phyloP scores from a whole-genome alignment of 2,888 invertebrate genomes.

The Athripsodes cinereus region DNA sequence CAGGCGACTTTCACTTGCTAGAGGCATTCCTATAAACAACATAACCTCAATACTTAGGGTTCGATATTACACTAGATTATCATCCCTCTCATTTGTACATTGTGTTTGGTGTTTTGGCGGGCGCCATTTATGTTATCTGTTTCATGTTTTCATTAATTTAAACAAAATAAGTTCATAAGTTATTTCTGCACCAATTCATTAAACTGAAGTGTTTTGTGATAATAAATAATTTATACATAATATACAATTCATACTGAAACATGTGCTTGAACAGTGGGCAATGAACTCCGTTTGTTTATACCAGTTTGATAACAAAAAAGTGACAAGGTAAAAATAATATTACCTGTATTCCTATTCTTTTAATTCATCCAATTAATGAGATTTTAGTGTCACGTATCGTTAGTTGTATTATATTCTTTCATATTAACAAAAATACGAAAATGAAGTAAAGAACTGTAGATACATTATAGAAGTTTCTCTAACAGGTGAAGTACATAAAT shows the following conservation, averaged over 20 bases:
- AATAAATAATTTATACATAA: neutral
- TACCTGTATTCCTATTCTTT: too few relatives aligned
- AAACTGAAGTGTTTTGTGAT: too few relatives aligned
- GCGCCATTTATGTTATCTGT: constrained; percentile 17
- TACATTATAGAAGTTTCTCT: too few relatives aligned
- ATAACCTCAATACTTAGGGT: constrained; percentile 17
- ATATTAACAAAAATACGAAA: too few relatives aligned
- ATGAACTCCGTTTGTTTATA: constrained; percentile 12
- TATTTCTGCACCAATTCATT: too few relatives aligned
- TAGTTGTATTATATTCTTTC: too few relatives aligned
- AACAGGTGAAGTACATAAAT: too few relatives aligned
- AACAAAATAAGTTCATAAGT: too few relatives aligned
- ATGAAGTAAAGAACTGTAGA: too few relatives aligned
- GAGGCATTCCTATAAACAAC: constrained; percentile 8
- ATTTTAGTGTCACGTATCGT: too few relatives aligned
- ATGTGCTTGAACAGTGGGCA: constrained; percentile 12
- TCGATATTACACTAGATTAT: constrained; percentile 6
- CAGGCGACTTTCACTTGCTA: constrained; percentile 19
- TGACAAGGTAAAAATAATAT: constrained; percentile 5
- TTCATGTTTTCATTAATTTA: neutral
- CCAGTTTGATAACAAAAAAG: constrained; percentile 9
- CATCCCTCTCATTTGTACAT: constrained; percentile 14
- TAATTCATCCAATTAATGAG: too few relatives aligned
- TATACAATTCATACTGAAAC: too few relatives aligned
- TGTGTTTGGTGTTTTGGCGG: constrained; percentile 14